Evolutionary conservation across 2,888 invertebrate species (phyloP), one percentile per base, ranked within the genome.

Genomic region (Polydrusus cervinus): DNA sequence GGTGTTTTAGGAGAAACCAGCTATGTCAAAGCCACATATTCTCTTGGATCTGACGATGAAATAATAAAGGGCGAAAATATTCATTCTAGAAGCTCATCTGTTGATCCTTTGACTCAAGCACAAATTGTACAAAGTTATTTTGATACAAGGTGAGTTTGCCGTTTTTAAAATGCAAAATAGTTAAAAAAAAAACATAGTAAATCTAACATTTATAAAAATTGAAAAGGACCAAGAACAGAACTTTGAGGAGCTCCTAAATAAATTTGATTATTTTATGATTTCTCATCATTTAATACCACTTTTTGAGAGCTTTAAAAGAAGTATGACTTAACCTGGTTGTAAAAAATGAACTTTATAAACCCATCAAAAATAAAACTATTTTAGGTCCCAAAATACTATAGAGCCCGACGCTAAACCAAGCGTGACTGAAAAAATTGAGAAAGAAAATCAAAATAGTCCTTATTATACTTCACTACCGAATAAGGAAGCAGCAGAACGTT

Each of bases 401-500:
- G 83, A 84, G 76, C 79, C 83, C 10, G 84, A 84, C 20, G 81
- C 81, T 6, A 80, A 81, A 76, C 75, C 80, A 1, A 79, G 79
- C 53, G 61, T 62, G 3, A 20, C 53, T 7, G 75, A 45, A 53
- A 40, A 18, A n/a, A 18, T 9, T 11, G 51, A 53, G 25, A 67
- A 76, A 47, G 62, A 55, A 18, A 25, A 43, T 30, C 30, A 1
- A 43, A 68, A 57, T 7, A 20, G 7, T 8, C 67, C 80, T 9
- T 85, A 90, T 79, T 92, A 90, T 79, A 89, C 92, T 0, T 90
- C 91, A 0, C 85, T 92, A 38, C 91, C 92, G 13, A 92, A 90
- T 78, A 89, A 90, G 25, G 90, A 92, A 84, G 90, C 90, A 0
- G 91, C 91, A 11, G 91, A 91, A 61, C 89, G 90, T 40, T 82